Conservation (phyloP, 2,888 invertebrate species). For the Oxystoma pomonae region DNA sequence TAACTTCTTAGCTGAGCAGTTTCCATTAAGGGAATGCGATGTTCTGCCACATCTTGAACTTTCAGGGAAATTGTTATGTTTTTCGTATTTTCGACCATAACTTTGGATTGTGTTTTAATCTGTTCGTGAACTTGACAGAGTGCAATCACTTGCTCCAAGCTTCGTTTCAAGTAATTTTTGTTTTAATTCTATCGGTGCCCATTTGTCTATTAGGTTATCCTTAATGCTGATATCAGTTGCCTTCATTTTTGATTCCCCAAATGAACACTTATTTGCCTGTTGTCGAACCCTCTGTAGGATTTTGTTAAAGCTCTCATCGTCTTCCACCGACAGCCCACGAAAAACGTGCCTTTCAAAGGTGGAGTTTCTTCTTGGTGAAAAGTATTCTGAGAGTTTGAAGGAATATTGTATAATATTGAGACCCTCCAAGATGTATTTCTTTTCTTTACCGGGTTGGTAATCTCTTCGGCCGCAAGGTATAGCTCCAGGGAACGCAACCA, state of each 20-base stretch:
- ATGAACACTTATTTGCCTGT: conserved; percentile 33
- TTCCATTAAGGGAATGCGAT: no score
- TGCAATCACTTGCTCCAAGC: conserved; percentile 29
- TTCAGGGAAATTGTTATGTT: no score
- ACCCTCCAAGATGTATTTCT: conserved; percentile 4
- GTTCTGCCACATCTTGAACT: no score
- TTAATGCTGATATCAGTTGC: conserved; percentile 23
- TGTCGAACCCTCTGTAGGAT: conserved; percentile 30
- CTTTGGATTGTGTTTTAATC: conserved; percentile 21
- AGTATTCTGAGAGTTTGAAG: no score
- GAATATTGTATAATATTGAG: no score
- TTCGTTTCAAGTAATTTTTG: conserved; percentile 23
- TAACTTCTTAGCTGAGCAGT: no score
- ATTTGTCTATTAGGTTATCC: conserved; percentile 27
- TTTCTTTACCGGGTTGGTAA: conserved; percentile 2
- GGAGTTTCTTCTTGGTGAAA: conserved; percentile 20
- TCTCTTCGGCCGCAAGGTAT: conserved; percentile 21
- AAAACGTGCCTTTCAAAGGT: conserved; percentile 9
- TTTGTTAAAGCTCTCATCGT: conserved; percentile 31
- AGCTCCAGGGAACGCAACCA: conserved; percentile 24
- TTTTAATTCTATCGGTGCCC: conserved; percentile 26
- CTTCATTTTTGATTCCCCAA: conserved; percentile 24
- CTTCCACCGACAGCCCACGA: conserved; percentile 18
- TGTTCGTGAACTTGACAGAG: conserved; percentile 28
- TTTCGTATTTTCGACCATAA: no score